Percentiles rank a stretch among this genome's conserved stretches.
These are phyloP conservation scores for Trogon surrucura DNA, from an alignment of 2,113 vertebrate genomes.

Conservation along the genomic window DNA sequence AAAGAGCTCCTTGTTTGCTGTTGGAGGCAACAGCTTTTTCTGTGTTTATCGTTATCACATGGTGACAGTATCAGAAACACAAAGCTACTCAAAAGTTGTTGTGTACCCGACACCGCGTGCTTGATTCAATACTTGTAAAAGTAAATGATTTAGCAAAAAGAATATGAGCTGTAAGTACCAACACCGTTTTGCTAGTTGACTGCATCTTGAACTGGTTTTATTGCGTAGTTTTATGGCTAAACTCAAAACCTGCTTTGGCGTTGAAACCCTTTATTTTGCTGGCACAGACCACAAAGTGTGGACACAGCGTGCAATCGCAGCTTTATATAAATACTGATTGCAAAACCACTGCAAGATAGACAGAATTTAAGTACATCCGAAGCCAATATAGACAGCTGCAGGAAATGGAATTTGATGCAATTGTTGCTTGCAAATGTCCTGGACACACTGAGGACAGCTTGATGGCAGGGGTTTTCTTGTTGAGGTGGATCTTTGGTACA, in stretches of 20 bases:
- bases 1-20: background rate
- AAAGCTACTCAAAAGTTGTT: background rate
- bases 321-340: background rate
- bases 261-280: background rate
- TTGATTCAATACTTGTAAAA: conserved; percentile 4
- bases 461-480: background rate
- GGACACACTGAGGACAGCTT: background rate
- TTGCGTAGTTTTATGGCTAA: background rate
- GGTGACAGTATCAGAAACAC: background rate
- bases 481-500: background rate
- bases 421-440: background rate
- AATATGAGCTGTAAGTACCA: background rate
- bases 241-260: background rate
- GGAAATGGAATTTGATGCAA: background rate
- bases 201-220: background rate
- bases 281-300: background rate
- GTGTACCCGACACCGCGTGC: background rate
- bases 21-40: background rate
- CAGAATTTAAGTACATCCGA: background rate
- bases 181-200: background rate
- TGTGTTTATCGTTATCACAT: background rate
- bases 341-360: background rate
- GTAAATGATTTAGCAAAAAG: background rate
- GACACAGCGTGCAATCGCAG: background rate
- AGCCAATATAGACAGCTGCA: background rate